These are phyloP conservation scores for Cephalopachus bancanus DNA, from an alignment of 2,797 vertebrate genomes.

Conservation along the genomic window DNA sequence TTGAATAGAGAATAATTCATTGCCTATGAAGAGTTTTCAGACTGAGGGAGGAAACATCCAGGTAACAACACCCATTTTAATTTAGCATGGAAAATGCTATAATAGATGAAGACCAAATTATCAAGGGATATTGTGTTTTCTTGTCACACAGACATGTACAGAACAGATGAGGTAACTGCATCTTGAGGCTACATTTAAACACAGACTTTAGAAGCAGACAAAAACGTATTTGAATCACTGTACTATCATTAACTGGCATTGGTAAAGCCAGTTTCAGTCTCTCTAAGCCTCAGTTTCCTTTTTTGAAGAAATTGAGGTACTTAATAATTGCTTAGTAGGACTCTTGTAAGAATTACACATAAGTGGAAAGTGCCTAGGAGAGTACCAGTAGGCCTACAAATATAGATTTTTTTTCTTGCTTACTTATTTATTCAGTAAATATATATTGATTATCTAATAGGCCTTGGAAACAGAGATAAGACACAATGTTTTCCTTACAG, in stretches of 20 bases:
- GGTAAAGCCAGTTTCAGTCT: not conserved
- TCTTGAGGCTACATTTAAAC: slow-evolving; percentile 37
- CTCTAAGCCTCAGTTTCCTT: not conserved
- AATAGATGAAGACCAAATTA: not conserved
- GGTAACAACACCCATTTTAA: not conserved
- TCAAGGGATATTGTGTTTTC: slow-evolving; percentile 45
- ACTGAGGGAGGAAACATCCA: not conserved
- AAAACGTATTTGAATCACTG: slow-evolving; percentile 29
- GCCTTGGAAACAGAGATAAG: not conserved
- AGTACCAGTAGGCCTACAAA: not conserved
- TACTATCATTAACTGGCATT: not conserved
- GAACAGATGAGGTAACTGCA: slow-evolving; percentile 56
- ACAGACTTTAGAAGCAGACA: not conserved
- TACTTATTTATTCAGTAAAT: not conserved
- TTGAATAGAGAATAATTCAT: not conserved
- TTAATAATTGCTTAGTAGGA: not conserved
- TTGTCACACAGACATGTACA: slow-evolving; percentile 37
- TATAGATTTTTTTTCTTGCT: not conserved
- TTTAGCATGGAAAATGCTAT: slow-evolving; percentile 51
- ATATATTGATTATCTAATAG: not conserved
- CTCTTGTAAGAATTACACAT: not conserved
- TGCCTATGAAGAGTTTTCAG: slow-evolving; percentile 40
- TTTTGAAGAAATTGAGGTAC: not conserved
- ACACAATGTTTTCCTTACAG: not conserved
- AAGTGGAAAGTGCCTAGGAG: not conserved